Conservation (phyloP, 2,888 invertebrate genomes). For the Lycophotia porphyrea region DNA sequence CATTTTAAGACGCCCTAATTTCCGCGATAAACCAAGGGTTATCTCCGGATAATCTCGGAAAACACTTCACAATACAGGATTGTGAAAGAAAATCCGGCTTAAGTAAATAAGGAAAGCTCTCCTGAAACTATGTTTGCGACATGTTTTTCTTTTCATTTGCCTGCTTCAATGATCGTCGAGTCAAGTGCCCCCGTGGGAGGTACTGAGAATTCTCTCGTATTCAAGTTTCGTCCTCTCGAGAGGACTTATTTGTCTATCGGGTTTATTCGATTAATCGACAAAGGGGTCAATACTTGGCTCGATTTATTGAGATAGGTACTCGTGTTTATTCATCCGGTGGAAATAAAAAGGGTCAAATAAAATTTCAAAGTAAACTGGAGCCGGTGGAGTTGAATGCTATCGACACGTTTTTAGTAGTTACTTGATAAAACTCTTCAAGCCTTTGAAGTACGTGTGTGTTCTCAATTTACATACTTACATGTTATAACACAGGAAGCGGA, state of each 20-base stretch:
- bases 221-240: constrained; percentile 32
- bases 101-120: constrained; percentile 51
- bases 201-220: constrained; percentile 35
- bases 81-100: constrained; percentile 51
- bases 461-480: constrained; percentile 31
- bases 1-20: constrained; percentile 55
- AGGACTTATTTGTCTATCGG: constrained; percentile 67
- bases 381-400: constrained; percentile 38
- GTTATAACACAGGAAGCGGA: constrained; percentile 16
- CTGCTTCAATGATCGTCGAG: constrained; percentile 53
- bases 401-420: constrained; percentile 45
- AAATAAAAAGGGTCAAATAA: constrained; percentile 63
- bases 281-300: constrained; percentile 68
- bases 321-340: constrained; percentile 64
- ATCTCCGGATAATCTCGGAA: constrained; percentile 47
- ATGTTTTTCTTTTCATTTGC: constrained; percentile 64
- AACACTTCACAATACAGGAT: constrained; percentile 52
- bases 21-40: constrained; percentile 45
- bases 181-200: constrained; percentile 50
- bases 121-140: constrained; percentile 47
- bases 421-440: constrained; percentile 34
- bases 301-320: constrained; percentile 71
- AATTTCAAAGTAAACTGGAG: constrained; percentile 58
- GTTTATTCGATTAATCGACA: constrained; percentile 71
- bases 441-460: constrained; percentile 36